Evolutionary conservation across 2,888 invertebrate genomes (phyloP).

Genomic region (Agrilus mali): DNA sequence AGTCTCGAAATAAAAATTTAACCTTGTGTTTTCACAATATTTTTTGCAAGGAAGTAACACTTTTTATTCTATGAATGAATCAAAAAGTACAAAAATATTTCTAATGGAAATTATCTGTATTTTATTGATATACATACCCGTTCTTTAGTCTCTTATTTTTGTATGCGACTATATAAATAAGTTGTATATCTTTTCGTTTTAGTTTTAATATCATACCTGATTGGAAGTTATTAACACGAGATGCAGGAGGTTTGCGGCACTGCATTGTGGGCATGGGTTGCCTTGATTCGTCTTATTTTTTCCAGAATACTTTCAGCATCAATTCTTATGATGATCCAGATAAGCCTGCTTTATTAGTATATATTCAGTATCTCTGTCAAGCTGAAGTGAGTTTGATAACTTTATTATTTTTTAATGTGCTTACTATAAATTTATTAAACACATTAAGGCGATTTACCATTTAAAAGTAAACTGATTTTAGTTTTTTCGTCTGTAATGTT

Average conservation of each 20-base stretch:
- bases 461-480: no score
- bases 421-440: no score
- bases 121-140: no score
- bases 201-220: conserved; percentile 31
- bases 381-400: conserved; percentile 47
- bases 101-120: neutral
- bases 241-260: conserved; percentile 35
- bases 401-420: no score
- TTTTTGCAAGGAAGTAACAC: no score
- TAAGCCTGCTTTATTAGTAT: conserved; percentile 61
- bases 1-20: no score
- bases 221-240: conserved; percentile 30
- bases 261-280: conserved; percentile 70
- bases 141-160: neutral
- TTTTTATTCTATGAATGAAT: no score
- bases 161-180: neutral
- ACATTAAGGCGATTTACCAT: no score
- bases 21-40: no score
- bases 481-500: no score
- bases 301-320: conserved; percentile 55
- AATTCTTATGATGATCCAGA: conserved; percentile 48
- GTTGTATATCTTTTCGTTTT: conserved; percentile 2
- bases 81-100: no score
- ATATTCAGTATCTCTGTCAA: conserved; percentile 77
- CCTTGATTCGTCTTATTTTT: conserved; percentile 64